Percentiles rank a stretch among this genome's conserved stretches.
Evolutionary conservation across 2,797 vertebrate genomes (phyloP).

Genomic region (Cyprinella venusta): DNA sequence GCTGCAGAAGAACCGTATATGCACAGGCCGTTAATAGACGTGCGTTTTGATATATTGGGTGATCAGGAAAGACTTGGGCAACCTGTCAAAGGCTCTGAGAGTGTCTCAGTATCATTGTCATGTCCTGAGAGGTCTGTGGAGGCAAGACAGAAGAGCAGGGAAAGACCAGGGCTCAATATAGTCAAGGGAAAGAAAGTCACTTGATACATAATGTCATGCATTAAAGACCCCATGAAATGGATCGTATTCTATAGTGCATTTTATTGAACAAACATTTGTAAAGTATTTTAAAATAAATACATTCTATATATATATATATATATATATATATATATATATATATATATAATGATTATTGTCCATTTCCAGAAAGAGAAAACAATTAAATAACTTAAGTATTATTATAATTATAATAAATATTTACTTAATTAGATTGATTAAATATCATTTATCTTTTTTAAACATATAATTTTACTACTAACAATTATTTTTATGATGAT

Average conservation of each 20-base stretch:
- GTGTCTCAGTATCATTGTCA: slow-evolving; percentile 95
- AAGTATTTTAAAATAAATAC: not conserved
- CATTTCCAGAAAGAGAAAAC: not conserved
- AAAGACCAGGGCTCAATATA: slow-evolving; percentile 69
- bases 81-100: slow-evolving; percentile 92
- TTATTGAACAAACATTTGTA: not conserved
- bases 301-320: not conserved
- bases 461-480: not conserved
- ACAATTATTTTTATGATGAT: not conserved
- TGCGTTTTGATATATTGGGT: slow-evolving; percentile 65
- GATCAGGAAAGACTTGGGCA: slow-evolving; percentile 82
- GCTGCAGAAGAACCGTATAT: slow-evolving; percentile 49
- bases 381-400: not conserved
- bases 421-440: not conserved
- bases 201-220: slow-evolving; percentile 21
- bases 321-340: no score
- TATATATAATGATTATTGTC: no score
- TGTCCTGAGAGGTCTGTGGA: slow-evolving; percentile 94
- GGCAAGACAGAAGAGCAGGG: slow-evolving; percentile 85
- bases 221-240: not conserved
- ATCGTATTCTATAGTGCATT: not conserved
- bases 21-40: slow-evolving; percentile 70
- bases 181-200: slow-evolving; percentile 58
- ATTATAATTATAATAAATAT: not conserved
- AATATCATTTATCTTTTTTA: not conserved